These are phyloP conservation scores for Poeciliopsis turrubarensis DNA, from an alignment of 2,113 vertebrate species.

Conservation along the genomic window DNA sequence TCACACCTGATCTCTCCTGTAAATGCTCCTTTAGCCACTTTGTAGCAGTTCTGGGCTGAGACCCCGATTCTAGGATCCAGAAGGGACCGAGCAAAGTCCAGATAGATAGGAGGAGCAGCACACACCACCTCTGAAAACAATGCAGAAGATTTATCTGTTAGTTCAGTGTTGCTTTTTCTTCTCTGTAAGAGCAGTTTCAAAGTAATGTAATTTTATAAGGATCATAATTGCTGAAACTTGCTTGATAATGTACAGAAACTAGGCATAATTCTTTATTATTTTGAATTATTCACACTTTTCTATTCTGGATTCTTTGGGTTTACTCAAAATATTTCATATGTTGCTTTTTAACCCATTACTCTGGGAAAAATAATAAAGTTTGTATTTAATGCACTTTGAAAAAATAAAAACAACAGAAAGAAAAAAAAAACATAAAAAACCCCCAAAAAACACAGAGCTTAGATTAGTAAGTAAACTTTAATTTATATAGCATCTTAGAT, in stretches of 20 bases:
- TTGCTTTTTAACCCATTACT: not conserved
- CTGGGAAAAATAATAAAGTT: not conserved
- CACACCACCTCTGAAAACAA: conserved; percentile 87
- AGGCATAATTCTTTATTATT: not conserved
- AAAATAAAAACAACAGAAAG: not conserved
- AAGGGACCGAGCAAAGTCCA: conserved; percentile 87
- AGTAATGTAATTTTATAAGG: not conserved
- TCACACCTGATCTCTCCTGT: conserved; percentile 92
- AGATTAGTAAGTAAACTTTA: too few relatives aligned
- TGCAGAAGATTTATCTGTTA: accelerated
- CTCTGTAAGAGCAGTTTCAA: not conserved
- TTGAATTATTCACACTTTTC: not conserved
- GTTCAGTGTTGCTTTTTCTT: not conserved
- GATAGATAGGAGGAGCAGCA: conserved; percentile 87
- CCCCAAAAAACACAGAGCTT: too few relatives aligned
- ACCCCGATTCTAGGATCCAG: conserved; percentile 85
- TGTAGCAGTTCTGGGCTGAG: conserved; percentile 93
- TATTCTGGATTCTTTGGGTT: not conserved
- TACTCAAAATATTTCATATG: not conserved
- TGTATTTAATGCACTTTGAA: not conserved
- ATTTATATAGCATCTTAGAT: too few relatives aligned
- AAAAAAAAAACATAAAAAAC: too few relatives aligned
- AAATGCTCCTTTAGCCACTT: conserved; percentile 90
- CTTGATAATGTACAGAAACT: not conserved
- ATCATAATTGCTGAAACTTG: not conserved